phyloP scores from a whole-genome alignment of 2,797 vertebrate species.

The Remorina albescens region DNA sequence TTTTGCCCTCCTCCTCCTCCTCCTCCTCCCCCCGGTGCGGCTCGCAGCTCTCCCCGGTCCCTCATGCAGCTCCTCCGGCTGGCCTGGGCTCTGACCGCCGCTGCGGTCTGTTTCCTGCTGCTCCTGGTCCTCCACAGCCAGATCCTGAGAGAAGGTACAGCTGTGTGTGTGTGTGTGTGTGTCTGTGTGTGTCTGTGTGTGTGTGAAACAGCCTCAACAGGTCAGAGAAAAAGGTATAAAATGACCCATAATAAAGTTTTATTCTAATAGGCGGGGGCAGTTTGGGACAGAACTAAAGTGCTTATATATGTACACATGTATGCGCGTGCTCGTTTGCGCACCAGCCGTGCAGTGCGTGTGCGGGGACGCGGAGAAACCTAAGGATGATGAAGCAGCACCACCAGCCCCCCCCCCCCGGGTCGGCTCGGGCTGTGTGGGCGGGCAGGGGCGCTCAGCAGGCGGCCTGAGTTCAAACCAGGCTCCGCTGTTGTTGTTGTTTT shows the following conservation, averaged over 20 bases:
- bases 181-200: slow-evolving; percentile 4
- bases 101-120: slow-evolving; percentile 91
- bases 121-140: slow-evolving; percentile 91
- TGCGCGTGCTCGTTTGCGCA: slow-evolving; percentile 29
- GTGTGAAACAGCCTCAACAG: slow-evolving; percentile 13
- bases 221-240: neutral
- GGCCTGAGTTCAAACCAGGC: neutral
- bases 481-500: slow-evolving; percentile 3
- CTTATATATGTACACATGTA: neutral
- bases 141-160: slow-evolving; percentile 92
- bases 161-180: slow-evolving; percentile 15
- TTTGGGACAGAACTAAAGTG: neutral
- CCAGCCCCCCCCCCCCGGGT: fast-evolving
- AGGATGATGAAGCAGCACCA: neutral
- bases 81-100: slow-evolving; percentile 91
- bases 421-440: neutral
- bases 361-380: neutral
- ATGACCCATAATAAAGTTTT: neutral
- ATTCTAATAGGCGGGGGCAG: neutral
- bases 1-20: no score
- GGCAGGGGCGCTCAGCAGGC: neutral
- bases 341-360: neutral
- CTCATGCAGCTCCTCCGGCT: slow-evolving; percentile 93
- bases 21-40: slow-evolving; percentile 15
- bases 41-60: slow-evolving; percentile 62